Conservation (phyloP, 92 coral and sea anemone genomes). For the Diadumene lineata region DNA sequence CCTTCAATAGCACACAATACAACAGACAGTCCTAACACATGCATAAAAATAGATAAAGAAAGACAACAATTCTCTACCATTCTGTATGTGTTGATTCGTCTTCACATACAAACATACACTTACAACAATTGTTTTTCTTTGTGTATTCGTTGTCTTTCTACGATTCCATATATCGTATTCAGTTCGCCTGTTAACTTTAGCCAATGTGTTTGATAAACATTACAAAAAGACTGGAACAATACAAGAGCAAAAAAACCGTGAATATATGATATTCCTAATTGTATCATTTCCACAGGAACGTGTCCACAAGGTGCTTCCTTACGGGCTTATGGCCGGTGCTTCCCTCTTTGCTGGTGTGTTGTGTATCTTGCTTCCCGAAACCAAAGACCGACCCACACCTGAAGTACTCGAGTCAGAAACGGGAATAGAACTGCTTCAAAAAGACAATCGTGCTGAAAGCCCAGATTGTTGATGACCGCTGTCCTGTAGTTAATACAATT, state of each 20-base stretch:
- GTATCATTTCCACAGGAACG: constrained; percentile 18
- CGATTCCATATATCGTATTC: too few species aligned
- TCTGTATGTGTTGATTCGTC: background rate
- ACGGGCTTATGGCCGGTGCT: constrained; percentile 51
- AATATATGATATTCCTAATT: background rate
- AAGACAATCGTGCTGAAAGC: background rate
- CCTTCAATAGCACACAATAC: too few species aligned
- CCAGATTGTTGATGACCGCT: background rate
- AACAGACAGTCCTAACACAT: too few species aligned
- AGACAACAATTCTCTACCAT: background rate
- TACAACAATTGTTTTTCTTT: background rate
- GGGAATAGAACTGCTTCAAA: background rate
- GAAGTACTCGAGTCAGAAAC: constrained; percentile 27
- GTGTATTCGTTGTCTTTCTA: background rate
- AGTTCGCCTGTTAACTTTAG: too few species aligned
- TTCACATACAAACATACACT: background rate
- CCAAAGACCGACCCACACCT: constrained; percentile 47
- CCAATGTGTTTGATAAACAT: too few species aligned
- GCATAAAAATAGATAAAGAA: too few species aligned
- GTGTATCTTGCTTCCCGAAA: constrained; percentile 57
- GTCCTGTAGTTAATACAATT: background rate
- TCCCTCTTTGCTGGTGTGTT: constrained; percentile 52
- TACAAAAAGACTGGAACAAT: too few species aligned
- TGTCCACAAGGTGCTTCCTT: constrained; percentile 46
- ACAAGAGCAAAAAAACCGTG: too few species aligned